Percentiles rank a stretch among this genome's conserved stretches.
phyloP scores from a whole-genome alignment of 2,113 vertebrate species.

The Panurus biarmicus region DNA sequence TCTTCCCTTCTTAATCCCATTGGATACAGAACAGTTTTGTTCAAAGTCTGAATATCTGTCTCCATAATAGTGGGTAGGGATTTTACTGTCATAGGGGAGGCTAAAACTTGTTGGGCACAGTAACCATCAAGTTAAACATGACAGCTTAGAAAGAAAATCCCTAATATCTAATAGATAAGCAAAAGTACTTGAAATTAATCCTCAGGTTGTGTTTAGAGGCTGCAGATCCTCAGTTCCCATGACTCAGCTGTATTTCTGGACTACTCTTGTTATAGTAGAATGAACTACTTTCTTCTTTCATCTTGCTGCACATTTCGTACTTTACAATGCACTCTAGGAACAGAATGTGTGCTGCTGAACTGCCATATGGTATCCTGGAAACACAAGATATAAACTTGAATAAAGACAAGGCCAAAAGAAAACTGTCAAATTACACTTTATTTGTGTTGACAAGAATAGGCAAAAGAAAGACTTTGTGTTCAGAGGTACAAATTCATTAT shows the following conservation, averaged over 20 bases:
- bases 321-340: background rate
- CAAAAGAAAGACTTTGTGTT: conserved; percentile 48
- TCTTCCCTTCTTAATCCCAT: background rate
- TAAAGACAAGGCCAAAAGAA: background rate
- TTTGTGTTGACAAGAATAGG: conserved; percentile 67
- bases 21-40: background rate
- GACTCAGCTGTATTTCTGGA: background rate
- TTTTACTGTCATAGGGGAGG: background rate
- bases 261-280: background rate
- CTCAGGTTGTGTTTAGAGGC: background rate
- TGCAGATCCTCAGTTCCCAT: background rate
- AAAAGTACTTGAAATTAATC: background rate
- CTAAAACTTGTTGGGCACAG: background rate
- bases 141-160: background rate
- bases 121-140: background rate
- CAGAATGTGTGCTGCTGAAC: background rate
- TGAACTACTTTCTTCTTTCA: background rate
- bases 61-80: background rate
- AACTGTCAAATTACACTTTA: conserved; percentile 70
- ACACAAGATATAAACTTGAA: background rate
- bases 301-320: background rate
- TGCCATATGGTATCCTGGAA: background rate
- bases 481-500: conserved; percentile 49
- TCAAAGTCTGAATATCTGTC: background rate
- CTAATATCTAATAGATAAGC: background rate